These are phyloP conservation scores for Papilio machaon DNA, from an alignment of 1,140 invertebrate species.

Conservation along the genomic window DNA sequence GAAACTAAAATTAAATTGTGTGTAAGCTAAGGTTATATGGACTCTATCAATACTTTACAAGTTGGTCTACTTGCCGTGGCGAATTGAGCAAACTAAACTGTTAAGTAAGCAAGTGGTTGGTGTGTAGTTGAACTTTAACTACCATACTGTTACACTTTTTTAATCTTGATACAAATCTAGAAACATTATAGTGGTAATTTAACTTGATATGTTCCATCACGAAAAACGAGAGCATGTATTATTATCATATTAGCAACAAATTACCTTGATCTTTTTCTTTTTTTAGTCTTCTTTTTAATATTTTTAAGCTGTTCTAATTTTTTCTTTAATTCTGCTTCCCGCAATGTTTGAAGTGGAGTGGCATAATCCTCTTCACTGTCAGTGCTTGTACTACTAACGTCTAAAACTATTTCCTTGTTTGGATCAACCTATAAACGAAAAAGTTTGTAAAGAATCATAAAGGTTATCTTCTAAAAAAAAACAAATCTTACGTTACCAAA, in stretches of 20 bases:
- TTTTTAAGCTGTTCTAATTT: slow-evolving; percentile 80
- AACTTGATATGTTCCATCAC: too few species aligned
- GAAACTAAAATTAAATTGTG: too few species aligned
- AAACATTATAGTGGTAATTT: too few species aligned
- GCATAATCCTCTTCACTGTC: slow-evolving; percentile 91
- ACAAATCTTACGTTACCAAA: slow-evolving; percentile 7
- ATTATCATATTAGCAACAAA: slow-evolving; percentile 19
- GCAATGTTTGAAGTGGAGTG: slow-evolving; percentile 90
- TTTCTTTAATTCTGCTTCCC: slow-evolving; percentile 88
- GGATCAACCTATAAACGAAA: slow-evolving; percentile 84
- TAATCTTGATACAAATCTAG: too few species aligned
- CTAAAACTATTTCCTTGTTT: slow-evolving; percentile 94
- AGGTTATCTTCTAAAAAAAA: background rate
- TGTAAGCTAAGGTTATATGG: too few species aligned
- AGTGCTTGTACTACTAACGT: slow-evolving; percentile 97
- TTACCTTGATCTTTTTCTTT: slow-evolving; percentile 69
- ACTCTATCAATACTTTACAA: too few species aligned
- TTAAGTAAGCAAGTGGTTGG: too few species aligned
- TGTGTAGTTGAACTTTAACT: too few species aligned
- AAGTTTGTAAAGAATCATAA: background rate
- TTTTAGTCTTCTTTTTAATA: slow-evolving; percentile 73
- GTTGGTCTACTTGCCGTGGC: too few species aligned
- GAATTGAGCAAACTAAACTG: too few species aligned
- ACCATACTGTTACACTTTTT: background rate
- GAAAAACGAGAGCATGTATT: background rate